phyloP scores from a whole-genome alignment of 2,888 invertebrate species.

The Troides oblongomaculatus region DNA sequence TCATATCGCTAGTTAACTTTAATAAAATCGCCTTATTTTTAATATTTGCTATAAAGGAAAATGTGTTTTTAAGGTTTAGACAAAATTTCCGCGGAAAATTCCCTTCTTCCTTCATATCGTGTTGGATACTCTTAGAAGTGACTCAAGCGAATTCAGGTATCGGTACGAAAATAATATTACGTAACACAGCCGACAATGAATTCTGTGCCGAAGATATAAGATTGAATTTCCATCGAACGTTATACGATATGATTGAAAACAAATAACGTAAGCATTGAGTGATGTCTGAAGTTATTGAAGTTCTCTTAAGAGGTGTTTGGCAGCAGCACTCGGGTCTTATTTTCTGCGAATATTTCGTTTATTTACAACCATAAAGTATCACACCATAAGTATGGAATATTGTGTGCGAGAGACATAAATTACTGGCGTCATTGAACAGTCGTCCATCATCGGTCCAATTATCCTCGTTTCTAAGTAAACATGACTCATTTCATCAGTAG shows the following conservation, averaged over 20 bases:
- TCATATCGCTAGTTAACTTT: too few species aligned
- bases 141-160: slow-evolving; percentile 15
- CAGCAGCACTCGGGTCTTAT: slow-evolving; percentile 17
- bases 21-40: background rate
- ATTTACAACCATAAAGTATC: slow-evolving; percentile 21
- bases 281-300: slow-evolving; percentile 19
- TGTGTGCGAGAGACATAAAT: slow-evolving; percentile 24
- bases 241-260: slow-evolving; percentile 1
- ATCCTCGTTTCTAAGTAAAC: slow-evolving; percentile 6
- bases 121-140: slow-evolving; percentile 1
- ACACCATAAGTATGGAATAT: slow-evolving; percentile 12
- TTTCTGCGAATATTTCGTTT: slow-evolving; percentile 14
- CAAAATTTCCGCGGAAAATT: slow-evolving; percentile 25
- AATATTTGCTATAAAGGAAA: background rate
- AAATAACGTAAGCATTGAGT: slow-evolving; percentile 18
- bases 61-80: background rate
- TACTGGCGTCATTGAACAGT: slow-evolving; percentile 21
- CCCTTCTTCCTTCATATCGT: slow-evolving; percentile 1
- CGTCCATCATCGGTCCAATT: slow-evolving; percentile 19
- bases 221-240: slow-evolving; percentile 1
- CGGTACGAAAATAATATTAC: slow-evolving; percentile 8
- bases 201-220: background rate
- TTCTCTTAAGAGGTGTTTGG: slow-evolving; percentile 10
- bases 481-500: slow-evolving; percentile 18
- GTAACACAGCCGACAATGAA: background rate